Evolutionary conservation across 1,140 invertebrate genomes (phyloP).

Genomic region (Diuraphis noxia): DNA sequence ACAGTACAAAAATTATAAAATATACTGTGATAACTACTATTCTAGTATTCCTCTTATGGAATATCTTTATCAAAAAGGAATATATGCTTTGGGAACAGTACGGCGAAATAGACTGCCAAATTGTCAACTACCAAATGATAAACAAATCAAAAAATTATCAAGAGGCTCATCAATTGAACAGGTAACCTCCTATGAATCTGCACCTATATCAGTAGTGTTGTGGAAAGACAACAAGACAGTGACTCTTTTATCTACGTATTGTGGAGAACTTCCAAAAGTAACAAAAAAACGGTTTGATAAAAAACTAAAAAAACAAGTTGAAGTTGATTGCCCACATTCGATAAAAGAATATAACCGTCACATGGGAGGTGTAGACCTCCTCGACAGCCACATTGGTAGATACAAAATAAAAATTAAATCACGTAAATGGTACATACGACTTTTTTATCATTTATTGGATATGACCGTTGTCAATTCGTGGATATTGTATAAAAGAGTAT

Average conservation of each 20-base stretch:
- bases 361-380: constrained; percentile 60
- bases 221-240: constrained; percentile 43
- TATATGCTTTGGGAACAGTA: constrained; percentile 10
- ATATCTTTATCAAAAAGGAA: not conserved
- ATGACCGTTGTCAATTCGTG: constrained; percentile 58
- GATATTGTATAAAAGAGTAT: constrained; percentile 57
- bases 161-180: constrained; percentile 29
- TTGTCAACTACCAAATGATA: constrained; percentile 6
- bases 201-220: not conserved
- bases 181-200: not conserved
- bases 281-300: constrained; percentile 20
- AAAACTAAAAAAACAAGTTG: not conserved
- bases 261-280: not conserved
- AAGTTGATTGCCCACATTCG: constrained; percentile 56
- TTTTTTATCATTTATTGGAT: constrained; percentile 59
- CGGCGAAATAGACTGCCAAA: not conserved
- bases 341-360: constrained; percentile 57
- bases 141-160: constrained; percentile 6
- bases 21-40: constrained; percentile 26
- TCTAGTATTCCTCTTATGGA: not conserved
- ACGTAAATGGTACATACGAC: constrained; percentile 59
- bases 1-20: not conserved
- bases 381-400: constrained; percentile 54
- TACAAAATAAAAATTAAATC: constrained; percentile 59
- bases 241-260: not conserved